Evolutionary conservation across 2,797 vertebrate species (phyloP), one percentile per base, ranked within the genome.

Genomic region (Pipistrellus nathusii): DNA sequence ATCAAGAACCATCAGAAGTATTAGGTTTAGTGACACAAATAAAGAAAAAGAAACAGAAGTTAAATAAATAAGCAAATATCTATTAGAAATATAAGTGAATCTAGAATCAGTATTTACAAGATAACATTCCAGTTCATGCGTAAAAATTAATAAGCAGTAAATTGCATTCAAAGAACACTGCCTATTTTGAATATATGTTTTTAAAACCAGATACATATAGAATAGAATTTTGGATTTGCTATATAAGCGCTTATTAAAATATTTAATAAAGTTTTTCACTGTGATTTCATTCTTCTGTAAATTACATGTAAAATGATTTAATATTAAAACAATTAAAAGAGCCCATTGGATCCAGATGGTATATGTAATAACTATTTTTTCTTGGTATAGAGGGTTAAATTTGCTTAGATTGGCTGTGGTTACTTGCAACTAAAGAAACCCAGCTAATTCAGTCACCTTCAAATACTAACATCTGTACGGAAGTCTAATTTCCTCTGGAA

Each of bases 401-500:
- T 69, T 53, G 20, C 25, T 88, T 73, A 90, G 38, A 20, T 25
- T 48, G 32, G 53, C 38, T 83, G 10, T 4, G 73, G 0, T 78
- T 12, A 71, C 38, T 46, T 94, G 21, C 17, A 89, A 86, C 68
- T 85, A 72, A 90, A 92, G 62, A 96, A 88, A 48, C 6, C 57
- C 80, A 93, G 85, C 44, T 81, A 69, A 68, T 35, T 91, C 17
- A 71, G 68, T 86, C 32, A 94, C 18, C 35, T 76, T 90, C 11
- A 84, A 81, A 68, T 32, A 80, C 55, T 72, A 92, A 73, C 41
- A 92, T 53, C 64, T 66, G 7, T 46, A 86, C 38, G 12, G 41
- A 95, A 71, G 76, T 69, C 66, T 77, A 78, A 78, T 64, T 77
- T 94, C 84, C 62, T 90, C n/a, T 90, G 51, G 69, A 78, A 94